Evolutionary conservation across 2,797 vertebrate genomes (phyloP).

Genomic region (Onychomys leucogaster): DNA sequence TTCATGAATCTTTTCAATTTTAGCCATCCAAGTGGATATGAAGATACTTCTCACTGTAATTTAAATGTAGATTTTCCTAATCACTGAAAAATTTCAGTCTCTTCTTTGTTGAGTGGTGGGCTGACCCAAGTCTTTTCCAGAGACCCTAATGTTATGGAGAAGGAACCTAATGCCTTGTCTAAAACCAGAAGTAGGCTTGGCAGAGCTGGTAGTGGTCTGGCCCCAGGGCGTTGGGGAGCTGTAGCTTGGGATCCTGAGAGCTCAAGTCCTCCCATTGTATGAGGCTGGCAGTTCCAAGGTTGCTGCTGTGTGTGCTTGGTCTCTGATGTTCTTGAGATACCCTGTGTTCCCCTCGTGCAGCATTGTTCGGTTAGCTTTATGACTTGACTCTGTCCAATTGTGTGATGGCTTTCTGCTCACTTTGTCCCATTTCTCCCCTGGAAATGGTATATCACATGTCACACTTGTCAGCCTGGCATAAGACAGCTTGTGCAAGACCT

Average conservation of each 20-base stretch:
- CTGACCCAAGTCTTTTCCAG: neutral
- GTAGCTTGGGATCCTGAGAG: too few species aligned
- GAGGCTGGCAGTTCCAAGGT: neutral
- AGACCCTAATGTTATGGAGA: neutral
- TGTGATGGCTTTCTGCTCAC: neutral
- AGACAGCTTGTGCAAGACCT: neutral
- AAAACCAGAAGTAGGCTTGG: neutral
- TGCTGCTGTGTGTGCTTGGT: neutral
- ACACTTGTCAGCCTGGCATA: neutral
- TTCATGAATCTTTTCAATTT: constrained; percentile 36
- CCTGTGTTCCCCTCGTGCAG: neutral
- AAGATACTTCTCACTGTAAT: neutral
- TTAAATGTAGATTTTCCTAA: constrained; percentile 19
- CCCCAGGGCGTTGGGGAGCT: too few species aligned
- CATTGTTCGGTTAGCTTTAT: too few species aligned
- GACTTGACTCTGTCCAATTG: too few species aligned
- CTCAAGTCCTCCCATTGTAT: too few species aligned
- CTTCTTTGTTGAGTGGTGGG: neutral
- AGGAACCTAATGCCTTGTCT: neutral
- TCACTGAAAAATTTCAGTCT: constrained; percentile 10
- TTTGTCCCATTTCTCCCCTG: neutral
- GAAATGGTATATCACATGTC: neutral
- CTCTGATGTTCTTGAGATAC: neutral
- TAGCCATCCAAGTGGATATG: neutral
- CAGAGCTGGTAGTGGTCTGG: neutral